Base-by-base conservation (phyloP, 2,113 vertebrate species). In the Gila orcuttii region DNA sequence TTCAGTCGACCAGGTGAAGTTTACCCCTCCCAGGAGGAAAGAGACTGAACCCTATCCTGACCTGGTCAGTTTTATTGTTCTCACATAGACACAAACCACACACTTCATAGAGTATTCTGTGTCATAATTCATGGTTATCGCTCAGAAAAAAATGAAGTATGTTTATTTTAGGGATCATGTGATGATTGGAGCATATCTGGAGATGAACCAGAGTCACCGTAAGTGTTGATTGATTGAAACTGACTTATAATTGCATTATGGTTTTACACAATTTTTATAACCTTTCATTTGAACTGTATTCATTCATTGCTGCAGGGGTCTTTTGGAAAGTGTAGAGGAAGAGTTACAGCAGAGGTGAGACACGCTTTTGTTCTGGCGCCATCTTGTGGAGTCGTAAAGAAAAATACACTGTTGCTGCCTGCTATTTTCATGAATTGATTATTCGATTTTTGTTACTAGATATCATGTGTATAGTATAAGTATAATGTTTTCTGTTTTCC, bases 271-370 rank as follows among this genome's bases (percentile, higher is more conserved):
- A 3, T 36, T 21, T 28, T 36, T 52, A 31, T 13, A 45, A 4
- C n/a, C 3, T 23, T 31, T 45, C 19, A 28, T 28, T 10, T 81
- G 86, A 90, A 36, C 91, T 90, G 91, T 90, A 92, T 86, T 93
- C 89, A 87, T 87, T 92, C 89, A 87, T 87, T 92, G 80, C 91
- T 93, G 88, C 93, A 97, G 96, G 94, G 96, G 96, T 88, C 93
- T 97, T 87, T 88, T 97, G 92, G 96, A 96, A 92, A 96, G 95
- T 0, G 96, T 97, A 86, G 95, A 97, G 90, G 93, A 96, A 91
- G 96, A 96, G 62, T 89, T 95, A 88, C 92, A 93, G 92, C 92
- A 93, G 91, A 94, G 94, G 94, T 95, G 93, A 90, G 93, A 85
- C 83, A 74, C 62, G 6, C 66, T 50, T 45, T 62, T 39, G 23